These are phyloP conservation scores for Nemapogon koenigi DNA, from an alignment of 2,888 invertebrate species.

Conservation along the genomic window DNA sequence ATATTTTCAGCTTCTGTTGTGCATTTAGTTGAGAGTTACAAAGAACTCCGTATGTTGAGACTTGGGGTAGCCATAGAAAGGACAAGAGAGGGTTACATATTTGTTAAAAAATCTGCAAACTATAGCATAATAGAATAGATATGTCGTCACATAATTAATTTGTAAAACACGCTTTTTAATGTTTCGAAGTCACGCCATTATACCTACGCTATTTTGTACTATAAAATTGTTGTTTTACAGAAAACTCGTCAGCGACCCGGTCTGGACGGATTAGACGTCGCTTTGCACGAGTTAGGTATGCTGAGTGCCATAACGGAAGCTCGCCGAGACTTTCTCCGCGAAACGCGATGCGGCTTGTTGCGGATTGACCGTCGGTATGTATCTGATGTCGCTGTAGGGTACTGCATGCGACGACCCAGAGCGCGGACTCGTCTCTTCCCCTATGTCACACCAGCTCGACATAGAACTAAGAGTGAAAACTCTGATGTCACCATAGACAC, in stretches of 20 bases:
- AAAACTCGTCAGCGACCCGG: conserved; percentile 51
- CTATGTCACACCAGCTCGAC: conserved; percentile 62
- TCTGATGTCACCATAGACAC: conserved; percentile 54
- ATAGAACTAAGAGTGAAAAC: conserved; percentile 69
- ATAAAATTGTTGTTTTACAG: no score
- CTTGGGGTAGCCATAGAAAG: no score
- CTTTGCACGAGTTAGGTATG: conserved; percentile 68
- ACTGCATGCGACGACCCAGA: conserved; percentile 59
- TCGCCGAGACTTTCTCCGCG: conserved; percentile 61
- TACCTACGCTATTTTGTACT: no score
- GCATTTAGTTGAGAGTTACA: no score
- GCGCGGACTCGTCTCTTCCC: conserved; percentile 66
- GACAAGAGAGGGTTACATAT: no score
- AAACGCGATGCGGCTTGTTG: conserved; percentile 55
- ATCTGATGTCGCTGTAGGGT: conserved; percentile 68
- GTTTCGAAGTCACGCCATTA: no score
- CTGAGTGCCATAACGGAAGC: conserved; percentile 65
- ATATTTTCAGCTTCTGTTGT: no score
- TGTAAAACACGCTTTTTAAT: no score
- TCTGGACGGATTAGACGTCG: conserved; percentile 63
- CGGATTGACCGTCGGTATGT: conserved; percentile 68
- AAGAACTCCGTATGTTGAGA: no score
- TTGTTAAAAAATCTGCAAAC: no score
- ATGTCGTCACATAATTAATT: no score
- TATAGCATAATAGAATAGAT: no score